phyloP scores from a whole-genome alignment of 2,113 vertebrate species.

The Xenopus laevis region DNA sequence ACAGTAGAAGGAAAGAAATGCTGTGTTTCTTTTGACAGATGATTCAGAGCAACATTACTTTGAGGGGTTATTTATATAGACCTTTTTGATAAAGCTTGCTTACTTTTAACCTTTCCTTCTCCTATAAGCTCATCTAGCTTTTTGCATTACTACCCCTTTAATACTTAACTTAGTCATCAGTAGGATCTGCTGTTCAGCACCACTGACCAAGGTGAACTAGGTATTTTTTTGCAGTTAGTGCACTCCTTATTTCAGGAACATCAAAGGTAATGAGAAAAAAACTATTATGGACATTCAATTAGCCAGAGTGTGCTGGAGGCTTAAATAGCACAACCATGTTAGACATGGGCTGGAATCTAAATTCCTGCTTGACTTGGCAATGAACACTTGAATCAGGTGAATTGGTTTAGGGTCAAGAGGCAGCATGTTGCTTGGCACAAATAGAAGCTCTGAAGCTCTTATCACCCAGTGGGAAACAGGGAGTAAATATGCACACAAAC shows the following conservation, averaged over 20 bases:
- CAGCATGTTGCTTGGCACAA: neutral
- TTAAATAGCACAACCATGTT: neutral
- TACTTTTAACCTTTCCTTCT: too few species aligned
- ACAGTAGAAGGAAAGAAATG: too few species aligned
- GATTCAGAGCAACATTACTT: too few species aligned
- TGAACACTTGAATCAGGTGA: slow-evolving; percentile 6
- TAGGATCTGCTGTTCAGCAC: neutral
- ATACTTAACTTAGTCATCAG: too few species aligned
- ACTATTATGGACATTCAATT: slow-evolving; percentile 32
- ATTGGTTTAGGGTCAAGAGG: slow-evolving; percentile 18
- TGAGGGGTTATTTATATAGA: too few species aligned
- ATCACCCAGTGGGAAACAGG: neutral
- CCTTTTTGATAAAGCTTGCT: too few species aligned
- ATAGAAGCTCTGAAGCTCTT: neutral
- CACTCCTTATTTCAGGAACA: neutral
- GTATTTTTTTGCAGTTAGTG: neutral
- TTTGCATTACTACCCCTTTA: too few species aligned
- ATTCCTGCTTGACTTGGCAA: neutral
- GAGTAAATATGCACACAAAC: neutral
- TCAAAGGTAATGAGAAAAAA: slow-evolving; percentile 8
- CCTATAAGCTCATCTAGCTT: too few species aligned
- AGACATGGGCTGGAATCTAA: slow-evolving; percentile 6
- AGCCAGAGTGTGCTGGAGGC: neutral
- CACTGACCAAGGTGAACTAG: neutral
- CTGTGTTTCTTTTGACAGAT: too few species aligned